phyloP scores from a whole-genome alignment of 2,888 invertebrate species.

The Hipparchia sbordonii region DNA sequence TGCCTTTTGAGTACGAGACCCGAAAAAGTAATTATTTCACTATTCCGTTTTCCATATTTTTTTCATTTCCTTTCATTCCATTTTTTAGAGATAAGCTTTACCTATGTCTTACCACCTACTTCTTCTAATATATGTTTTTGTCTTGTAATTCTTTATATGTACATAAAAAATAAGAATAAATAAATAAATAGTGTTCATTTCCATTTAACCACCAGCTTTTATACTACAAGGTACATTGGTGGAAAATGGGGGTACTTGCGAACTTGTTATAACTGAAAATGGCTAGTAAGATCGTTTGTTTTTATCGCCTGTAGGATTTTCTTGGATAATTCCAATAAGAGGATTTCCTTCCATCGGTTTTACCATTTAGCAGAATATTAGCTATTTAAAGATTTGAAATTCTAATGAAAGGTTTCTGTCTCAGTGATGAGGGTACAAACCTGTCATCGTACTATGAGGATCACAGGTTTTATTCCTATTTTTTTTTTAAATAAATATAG shows the following conservation, averaged over 20 bases:
- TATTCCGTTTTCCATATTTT: too few species aligned
- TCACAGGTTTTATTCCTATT: not conserved
- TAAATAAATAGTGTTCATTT: not conserved
- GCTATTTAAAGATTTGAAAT: conserved; percentile 10
- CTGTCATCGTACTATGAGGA: not conserved
- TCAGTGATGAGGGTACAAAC: not conserved
- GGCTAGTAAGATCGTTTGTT: conserved; percentile 47
- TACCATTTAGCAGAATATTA: conserved; percentile 18
- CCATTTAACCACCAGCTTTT: conserved; percentile 3
- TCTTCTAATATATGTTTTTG: too few species aligned
- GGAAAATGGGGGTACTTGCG: conserved; percentile 43
- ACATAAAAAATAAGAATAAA: too few species aligned
- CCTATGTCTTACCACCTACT: too few species aligned
- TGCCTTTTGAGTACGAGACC: too few species aligned
- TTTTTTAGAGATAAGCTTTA: too few species aligned
- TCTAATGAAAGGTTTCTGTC: conserved; percentile 6
- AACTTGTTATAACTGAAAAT: conserved; percentile 49
- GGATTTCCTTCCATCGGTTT: conserved; percentile 28
- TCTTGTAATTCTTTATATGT: too few species aligned
- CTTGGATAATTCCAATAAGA: conserved; percentile 37
- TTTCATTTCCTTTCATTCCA: too few species aligned
- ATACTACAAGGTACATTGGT: conserved; percentile 38
- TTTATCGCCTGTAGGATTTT: conserved; percentile 48
- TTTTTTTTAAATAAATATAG: not conserved
- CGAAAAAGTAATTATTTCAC: too few species aligned